Base-by-base conservation (phyloP, 2,888 invertebrate genomes). In the Gisinianus flammeolus region DNA sequence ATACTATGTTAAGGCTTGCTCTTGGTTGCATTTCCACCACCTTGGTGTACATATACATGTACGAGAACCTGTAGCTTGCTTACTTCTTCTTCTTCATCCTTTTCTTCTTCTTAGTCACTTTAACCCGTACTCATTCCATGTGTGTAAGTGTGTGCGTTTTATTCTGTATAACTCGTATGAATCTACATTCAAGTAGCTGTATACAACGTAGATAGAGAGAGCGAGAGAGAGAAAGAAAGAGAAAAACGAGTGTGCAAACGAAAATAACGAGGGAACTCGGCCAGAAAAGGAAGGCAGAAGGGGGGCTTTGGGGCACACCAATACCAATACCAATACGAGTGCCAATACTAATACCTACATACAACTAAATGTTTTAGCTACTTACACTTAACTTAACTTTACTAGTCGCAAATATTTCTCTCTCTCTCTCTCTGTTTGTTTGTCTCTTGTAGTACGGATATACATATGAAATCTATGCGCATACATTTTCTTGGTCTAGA, bases 241-340 rank as follows among this genome's bases (percentile, higher is more conserved):
- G 44, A 44, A 19, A 8, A 26, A 62, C 26, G 26, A 62, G 58
- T 44, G 64, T 74, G 73, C 44, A 74, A 74, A 64, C 83, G 77
- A 83, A 82, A 82, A 83, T 82, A 83, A 82, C 79, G 79, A 80
- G 81, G 81, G 82, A 82, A 82, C 81, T 80, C 79, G 79, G 83
- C 82, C 83, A 82, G 80, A 82, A 82, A 82, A 83, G 83, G 83
- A 79, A 80, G 81, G 80, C 83, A 81, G n/a, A n/a, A n/a, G n/a
- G 80, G 81, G 83, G 73, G 73, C 33, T 28, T 72, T 58, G 72
- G 72, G 73, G 73, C 35, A 68, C 31, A 68, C 35, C 68, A 68
- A 68, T 68, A 35, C 44, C 19, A 67, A 67, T 67, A 30, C 58
- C 67, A 67, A 67, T n/a, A 30, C 66, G 12, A 31, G 67, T n/a